These are phyloP conservation scores for Epistrophella euchroma DNA, from an alignment of 2,888 invertebrate genomes.

Conservation along the genomic window DNA sequence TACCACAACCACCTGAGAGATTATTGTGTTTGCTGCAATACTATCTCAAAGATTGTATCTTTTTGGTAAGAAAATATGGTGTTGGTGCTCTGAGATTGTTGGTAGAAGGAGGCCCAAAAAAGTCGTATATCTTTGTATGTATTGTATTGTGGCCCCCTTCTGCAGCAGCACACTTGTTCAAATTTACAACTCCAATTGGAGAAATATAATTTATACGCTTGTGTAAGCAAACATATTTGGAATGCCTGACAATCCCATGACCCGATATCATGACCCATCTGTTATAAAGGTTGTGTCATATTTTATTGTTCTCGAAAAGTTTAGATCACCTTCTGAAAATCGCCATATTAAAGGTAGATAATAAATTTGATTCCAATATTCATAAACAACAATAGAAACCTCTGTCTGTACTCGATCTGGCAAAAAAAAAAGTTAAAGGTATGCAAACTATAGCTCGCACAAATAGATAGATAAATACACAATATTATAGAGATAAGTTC, in stretches of 20 bases:
- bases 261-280: conserved; percentile 62
- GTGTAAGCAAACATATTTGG: conserved; percentile 67
- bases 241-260: conserved; percentile 74
- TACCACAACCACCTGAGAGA: background rate
- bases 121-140: background rate
- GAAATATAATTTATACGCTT: conserved; percentile 19
- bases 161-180: conserved; percentile 54
- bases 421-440: background rate
- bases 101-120: conserved; percentile 23
- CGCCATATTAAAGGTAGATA: background rate
- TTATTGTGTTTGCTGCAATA: conserved; percentile 27
- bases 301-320: background rate
- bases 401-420: conserved; percentile 3
- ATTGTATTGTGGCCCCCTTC: background rate
- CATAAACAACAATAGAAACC: conserved; percentile 32
- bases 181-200: conserved; percentile 51
- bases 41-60: conserved; percentile 5
- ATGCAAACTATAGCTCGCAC: background rate
- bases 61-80: conserved; percentile 34
- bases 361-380: background rate
- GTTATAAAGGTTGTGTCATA: conserved; percentile 39
- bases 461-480: background rate
- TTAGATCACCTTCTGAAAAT: background rate
- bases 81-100: conserved; percentile 11
- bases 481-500: background rate